Base-by-base conservation (phyloP, 2,797 vertebrate species). In the Taenioides sp. region DNA sequence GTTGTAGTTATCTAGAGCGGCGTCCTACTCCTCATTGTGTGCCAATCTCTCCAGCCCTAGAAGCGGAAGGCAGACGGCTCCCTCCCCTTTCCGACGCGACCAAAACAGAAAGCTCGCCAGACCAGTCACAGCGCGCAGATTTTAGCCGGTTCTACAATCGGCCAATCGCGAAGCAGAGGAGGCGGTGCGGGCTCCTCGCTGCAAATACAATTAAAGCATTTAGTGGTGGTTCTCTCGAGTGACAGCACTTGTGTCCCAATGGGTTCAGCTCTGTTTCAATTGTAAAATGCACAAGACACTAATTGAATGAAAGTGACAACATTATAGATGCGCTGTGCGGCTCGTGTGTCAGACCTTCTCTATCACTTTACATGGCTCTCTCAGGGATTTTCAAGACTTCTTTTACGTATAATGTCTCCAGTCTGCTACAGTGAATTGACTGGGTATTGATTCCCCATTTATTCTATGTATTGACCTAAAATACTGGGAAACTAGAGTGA, bases 21-120 rank as follows among this genome's bases (percentile, higher is more conserved):
- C 88, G 90, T 93, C 93, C 88, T 78, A 89, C 92, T 94, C 92
- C 92, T 94, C 94, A 95, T 95, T 95, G 94, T 95, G 94, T 95
- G 94, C 94, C 94, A 94, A 92, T 94, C 64, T 65, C 93, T 28
- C 93, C 92, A 93, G 90, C 92, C 91, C 91, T 89, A 89, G 91
- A 93, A 95, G 92, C 93, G 94, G 94, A 95, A 95, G 93, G 92
- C 84, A 89, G 89, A 86, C 89, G 84, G 84, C 72, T 85, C 91
- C 92, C 91, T 90, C 92, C 92, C 92, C 92, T 90, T 92, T 88
- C 87, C 89, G 91, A 92, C 91, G 84, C 86, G 60, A 88, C 82
- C 90, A 91, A 90, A 92, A 93, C 92, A 89, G 92, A 93, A 91
- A 91, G 90, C 90, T 72, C 70, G 23, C 67, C 65, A 49, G 16